Evolutionary conservation across 2,888 invertebrate genomes (phyloP).

Genomic region (Patella depressa): DNA sequence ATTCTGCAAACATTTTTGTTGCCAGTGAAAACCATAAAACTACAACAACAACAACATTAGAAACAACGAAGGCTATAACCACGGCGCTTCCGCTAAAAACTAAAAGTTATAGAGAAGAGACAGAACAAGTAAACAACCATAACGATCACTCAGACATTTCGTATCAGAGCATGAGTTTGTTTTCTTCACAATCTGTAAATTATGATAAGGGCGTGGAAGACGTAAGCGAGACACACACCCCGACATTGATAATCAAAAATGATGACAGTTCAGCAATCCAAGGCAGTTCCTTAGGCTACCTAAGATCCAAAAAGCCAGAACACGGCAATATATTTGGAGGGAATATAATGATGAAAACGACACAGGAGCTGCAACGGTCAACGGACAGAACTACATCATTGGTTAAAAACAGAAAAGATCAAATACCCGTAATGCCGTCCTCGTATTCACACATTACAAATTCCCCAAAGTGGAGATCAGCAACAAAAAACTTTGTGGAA

Average conservation of each 20-base stretch:
- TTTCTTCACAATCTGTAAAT: no score
- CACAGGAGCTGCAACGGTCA: not conserved
- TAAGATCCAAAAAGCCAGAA: not conserved
- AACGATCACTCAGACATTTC: no score
- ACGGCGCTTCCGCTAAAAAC: no score
- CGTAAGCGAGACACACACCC: no score
- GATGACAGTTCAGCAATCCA: not conserved
- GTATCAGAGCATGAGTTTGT: no score
- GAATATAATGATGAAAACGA: not conserved
- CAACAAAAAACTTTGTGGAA: conserved; percentile 10
- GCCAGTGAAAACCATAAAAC: no score
- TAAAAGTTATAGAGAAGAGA: no score
- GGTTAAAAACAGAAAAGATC: not conserved
- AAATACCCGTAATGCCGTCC: not conserved
- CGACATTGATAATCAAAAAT: not conserved
- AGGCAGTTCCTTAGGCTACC: not conserved
- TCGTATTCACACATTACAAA: not conserved
- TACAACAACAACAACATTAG: no score
- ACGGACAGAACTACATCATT: not conserved
- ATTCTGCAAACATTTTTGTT: not conserved
- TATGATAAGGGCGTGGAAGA: no score
- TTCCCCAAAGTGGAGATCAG: not conserved
- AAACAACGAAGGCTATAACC: no score
- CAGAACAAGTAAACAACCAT: no score
- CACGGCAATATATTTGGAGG: not conserved